A percentile compares a stretch with the other conserved stretches of the same genome.
Evolutionary conservation across 2,797 vertebrate genomes (phyloP).

Genomic region (Astyanax mexicanus): DNA sequence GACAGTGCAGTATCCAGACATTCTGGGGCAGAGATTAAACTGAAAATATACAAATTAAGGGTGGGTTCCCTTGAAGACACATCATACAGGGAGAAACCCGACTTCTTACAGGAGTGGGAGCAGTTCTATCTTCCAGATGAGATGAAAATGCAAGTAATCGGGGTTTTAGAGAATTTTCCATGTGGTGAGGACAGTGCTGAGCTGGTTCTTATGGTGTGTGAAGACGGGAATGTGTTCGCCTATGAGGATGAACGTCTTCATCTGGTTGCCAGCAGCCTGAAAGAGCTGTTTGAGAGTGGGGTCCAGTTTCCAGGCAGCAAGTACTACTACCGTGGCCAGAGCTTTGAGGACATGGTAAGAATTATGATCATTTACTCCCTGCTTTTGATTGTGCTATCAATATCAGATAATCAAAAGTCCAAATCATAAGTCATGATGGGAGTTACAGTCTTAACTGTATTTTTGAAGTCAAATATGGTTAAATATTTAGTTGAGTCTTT

Average conservation of each 20-base stretch:
- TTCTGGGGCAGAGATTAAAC: neutral
- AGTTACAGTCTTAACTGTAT: no score
- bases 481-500: no score
- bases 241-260: neutral
- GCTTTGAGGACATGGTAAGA: conserved; percentile 29
- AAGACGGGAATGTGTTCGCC: conserved; percentile 2
- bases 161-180: neutral
- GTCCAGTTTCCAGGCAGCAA: conserved; percentile 3
- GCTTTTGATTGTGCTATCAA: neutral
- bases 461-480: no score
- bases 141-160: conserved; percentile 13
- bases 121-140: conserved; percentile 23
- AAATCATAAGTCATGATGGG: no score
- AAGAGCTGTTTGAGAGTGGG: neutral
- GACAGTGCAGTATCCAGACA: neutral
- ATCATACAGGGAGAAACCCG: neutral
- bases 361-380: neutral
- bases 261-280: neutral
- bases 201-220: conserved; percentile 25
- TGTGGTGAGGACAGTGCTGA: neutral
- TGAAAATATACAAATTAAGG: neutral
- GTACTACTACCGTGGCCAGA: conserved; percentile 8
- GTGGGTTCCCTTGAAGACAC: neutral
- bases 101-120: conserved; percentile 8
- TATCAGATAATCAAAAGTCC: no score